These are phyloP conservation scores for Periphyllus acericola DNA, from an alignment of 2,888 invertebrate genomes.

Conservation along the genomic window DNA sequence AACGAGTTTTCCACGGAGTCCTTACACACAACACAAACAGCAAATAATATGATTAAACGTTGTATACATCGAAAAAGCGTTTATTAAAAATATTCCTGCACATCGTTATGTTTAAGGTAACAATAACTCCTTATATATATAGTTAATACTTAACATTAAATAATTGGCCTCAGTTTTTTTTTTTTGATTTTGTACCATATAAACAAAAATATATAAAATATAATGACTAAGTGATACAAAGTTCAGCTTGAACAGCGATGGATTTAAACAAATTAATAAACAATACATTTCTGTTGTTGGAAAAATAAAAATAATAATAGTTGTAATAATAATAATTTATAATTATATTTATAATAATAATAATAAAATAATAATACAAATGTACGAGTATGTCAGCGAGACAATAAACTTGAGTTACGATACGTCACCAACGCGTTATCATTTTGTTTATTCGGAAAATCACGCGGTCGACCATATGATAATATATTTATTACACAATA, in stretches of 20 bases:
- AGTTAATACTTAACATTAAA: slow-evolving; percentile 59
- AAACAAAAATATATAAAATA: slow-evolving; percentile 30
- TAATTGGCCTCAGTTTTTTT: slow-evolving; percentile 57
- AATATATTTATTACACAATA: not conserved
- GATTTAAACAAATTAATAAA: not conserved
- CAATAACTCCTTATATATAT: slow-evolving; percentile 58
- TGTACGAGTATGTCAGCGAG: not conserved
- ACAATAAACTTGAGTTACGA: not conserved
- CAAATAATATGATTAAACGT: not conserved
- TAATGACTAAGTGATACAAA: slow-evolving; percentile 12
- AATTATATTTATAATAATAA: not conserved
- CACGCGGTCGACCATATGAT: not conserved
- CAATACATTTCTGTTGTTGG: not conserved
- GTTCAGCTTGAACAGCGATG: not conserved
- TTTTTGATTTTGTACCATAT: slow-evolving; percentile 25
- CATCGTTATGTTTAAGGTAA: slow-evolving; percentile 28
- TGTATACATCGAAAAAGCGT: slow-evolving; percentile 47
- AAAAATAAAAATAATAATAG: slow-evolving; percentile 11
- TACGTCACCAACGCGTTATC: not conserved
- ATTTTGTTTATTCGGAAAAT: not conserved
- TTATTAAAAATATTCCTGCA: slow-evolving; percentile 59
- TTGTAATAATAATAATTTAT: slow-evolving; percentile 3
- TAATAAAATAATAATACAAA: slow-evolving; percentile 11
- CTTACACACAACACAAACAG: too few species aligned
- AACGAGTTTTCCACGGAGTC: too few species aligned